Conservation (phyloP, 2,797 vertebrate genomes). For the Sus cebifrons region DNA sequence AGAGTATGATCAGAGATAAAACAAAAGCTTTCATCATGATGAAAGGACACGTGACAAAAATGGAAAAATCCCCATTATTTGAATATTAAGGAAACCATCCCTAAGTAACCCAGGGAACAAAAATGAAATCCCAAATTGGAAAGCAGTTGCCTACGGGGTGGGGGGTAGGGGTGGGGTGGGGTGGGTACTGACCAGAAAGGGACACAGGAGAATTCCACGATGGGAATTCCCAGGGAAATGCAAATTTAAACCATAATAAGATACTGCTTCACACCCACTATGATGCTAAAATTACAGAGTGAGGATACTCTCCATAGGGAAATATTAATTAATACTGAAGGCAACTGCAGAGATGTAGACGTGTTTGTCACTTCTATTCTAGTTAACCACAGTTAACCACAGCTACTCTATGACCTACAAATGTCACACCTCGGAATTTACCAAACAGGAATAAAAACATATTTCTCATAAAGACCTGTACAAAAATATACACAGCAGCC, state of each 20-base stretch:
- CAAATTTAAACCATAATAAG: not conserved
- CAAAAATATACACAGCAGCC: not conserved
- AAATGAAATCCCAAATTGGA: not conserved
- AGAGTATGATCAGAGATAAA: not conserved
- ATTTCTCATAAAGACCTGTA: not conserved
- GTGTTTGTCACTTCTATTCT: not conserved
- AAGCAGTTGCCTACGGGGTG: too few species aligned
- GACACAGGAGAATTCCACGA: too few species aligned
- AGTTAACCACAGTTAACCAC: not conserved
- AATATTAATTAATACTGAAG: not conserved
- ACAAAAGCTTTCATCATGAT: not conserved
- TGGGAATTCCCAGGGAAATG: too few species aligned
- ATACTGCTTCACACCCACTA: not conserved
- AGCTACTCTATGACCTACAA: not conserved
- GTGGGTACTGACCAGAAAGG: too few species aligned
- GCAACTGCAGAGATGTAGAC: not conserved
- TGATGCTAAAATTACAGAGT: not conserved
- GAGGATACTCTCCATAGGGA: not conserved
- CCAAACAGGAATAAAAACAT: conserved; percentile 46
- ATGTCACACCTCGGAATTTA: not conserved
- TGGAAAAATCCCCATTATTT: not conserved
- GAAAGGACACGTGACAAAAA: not conserved
- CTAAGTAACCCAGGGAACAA: not conserved
- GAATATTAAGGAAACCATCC: conserved; percentile 22
- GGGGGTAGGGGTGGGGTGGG: too few species aligned